phyloP scores from a whole-genome alignment of 2,113 vertebrate species.

The Dendrocopos noguchii region DNA sequence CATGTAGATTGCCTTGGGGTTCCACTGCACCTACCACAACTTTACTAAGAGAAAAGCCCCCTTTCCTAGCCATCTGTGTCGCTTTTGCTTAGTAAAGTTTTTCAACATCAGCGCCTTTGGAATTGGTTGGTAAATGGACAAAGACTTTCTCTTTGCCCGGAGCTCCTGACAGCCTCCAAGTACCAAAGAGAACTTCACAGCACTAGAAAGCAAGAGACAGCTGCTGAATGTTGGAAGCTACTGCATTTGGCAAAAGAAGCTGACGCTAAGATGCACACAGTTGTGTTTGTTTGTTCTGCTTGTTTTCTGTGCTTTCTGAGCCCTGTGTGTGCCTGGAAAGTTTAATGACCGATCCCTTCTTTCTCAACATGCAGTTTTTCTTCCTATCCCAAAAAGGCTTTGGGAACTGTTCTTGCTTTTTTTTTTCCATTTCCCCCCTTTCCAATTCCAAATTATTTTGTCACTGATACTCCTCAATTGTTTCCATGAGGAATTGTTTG shows the following conservation, averaged over 20 bases:
- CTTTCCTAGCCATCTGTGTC: constrained; percentile 59
- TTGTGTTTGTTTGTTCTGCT: constrained; percentile 71
- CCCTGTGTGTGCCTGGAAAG: constrained; percentile 67
- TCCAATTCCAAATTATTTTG: constrained; percentile 31
- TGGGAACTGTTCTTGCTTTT: constrained; percentile 60
- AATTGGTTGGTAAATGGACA: constrained; percentile 65
- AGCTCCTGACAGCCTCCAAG: constrained; percentile 68
- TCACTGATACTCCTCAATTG: neutral
- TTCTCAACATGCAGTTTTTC: constrained; percentile 64
- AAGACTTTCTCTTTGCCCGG: constrained; percentile 71
- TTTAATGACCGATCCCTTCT: constrained; percentile 51
- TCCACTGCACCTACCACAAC: constrained; percentile 71
- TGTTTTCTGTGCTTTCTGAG: constrained; percentile 70
- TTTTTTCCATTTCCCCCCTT: neutral
- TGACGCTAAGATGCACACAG: constrained; percentile 66
- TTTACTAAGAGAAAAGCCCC: constrained; percentile 65
- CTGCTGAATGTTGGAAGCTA: constrained; percentile 71
- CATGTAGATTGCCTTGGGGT: constrained; percentile 68
- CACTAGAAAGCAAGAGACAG: constrained; percentile 71
- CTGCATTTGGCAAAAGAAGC: constrained; percentile 74
- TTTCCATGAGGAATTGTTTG: constrained; percentile 12
- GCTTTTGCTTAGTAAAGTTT: constrained; percentile 69
- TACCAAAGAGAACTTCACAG: constrained; percentile 68
- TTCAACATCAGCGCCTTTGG: constrained; percentile 71
- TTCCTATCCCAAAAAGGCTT: constrained; percentile 51